Conservation (phyloP, 1,140 invertebrate genomes). For the Bombus superbus region DNA sequence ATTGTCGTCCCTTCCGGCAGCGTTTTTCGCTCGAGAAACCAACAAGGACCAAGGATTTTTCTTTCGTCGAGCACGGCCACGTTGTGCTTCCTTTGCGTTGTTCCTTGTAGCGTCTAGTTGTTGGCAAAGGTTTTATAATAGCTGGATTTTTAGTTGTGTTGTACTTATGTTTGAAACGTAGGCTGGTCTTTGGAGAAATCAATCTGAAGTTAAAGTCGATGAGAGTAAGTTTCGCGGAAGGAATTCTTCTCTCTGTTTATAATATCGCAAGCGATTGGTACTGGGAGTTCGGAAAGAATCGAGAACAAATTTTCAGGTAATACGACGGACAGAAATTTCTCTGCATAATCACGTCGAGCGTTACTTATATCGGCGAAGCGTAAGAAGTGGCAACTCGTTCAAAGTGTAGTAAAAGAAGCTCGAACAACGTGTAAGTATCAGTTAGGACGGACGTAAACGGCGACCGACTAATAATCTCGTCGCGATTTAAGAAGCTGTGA, state of each 20-base stretch:
- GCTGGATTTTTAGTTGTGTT: background rate
- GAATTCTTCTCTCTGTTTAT: background rate
- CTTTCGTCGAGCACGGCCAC: background rate
- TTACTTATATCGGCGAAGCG: background rate
- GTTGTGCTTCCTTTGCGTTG: background rate
- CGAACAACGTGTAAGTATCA: background rate
- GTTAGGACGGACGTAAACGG: no score
- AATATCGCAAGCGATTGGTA: background rate
- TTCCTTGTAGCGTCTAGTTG: background rate
- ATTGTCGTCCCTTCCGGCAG: no score
- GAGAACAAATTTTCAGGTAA: background rate
- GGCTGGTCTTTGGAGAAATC: background rate
- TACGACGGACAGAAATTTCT: background rate
- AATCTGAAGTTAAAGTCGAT: background rate
- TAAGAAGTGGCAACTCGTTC: background rate
- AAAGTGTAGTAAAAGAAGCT: background rate
- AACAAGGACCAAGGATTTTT: constrained; percentile 15
- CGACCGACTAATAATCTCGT: no score
- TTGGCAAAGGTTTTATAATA: background rate
- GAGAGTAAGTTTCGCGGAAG: background rate
- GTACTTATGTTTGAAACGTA: background rate
- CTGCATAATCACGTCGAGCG: background rate
- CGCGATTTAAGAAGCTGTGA: background rate
- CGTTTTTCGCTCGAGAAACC: constrained; percentile 20
- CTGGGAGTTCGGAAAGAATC: background rate